Evolutionary conservation across 2,113 vertebrate genomes (phyloP).

Genomic region (Benitochromis conjunctus): DNA sequence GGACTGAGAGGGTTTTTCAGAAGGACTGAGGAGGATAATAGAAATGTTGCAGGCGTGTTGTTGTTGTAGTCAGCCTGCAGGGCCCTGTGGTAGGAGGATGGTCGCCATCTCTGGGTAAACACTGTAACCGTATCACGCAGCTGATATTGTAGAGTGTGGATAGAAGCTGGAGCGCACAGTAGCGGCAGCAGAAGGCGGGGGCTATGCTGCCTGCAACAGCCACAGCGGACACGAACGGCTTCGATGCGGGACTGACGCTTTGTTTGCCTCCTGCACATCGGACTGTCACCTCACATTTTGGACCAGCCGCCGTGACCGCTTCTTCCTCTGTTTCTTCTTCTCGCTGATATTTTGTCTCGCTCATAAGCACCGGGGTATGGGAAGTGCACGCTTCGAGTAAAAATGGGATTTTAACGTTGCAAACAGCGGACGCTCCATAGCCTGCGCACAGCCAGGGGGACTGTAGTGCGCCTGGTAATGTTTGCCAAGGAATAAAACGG

Average conservation of each 20-base stretch:
- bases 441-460: slow-evolving; percentile 51
- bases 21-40: not conserved
- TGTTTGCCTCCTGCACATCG: slow-evolving; percentile 41
- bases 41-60: slow-evolving; percentile 14
- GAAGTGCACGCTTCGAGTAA: slow-evolving; percentile 30
- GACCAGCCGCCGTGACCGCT: not conserved
- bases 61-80: slow-evolving; percentile 5
- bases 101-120: slow-evolving; percentile 66
- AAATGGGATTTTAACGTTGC: slow-evolving; percentile 63
- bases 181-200: slow-evolving; percentile 23
- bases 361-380: not conserved
- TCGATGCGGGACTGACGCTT: slow-evolving; percentile 41
- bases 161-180: slow-evolving; percentile 28
- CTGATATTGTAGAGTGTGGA: slow-evolving; percentile 30
- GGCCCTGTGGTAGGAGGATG: slow-evolving; percentile 39
- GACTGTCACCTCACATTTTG: slow-evolving; percentile 39
- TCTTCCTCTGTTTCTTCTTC: not conserved
- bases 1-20: slow-evolving; percentile 1
- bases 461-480: slow-evolving; percentile 56
- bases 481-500: slow-evolving; percentile 65
- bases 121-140: slow-evolving; percentile 46
- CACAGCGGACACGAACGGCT: slow-evolving; percentile 36
- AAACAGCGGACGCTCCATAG: slow-evolving; percentile 22
- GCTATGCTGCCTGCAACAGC: slow-evolving; percentile 47
- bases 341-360: not conserved